A percentile compares a stretch with the other conserved stretches of the same genome.
Evolutionary conservation across 1,140 invertebrate species (phyloP).

Genomic region (Sesamia nonagrioides): DNA sequence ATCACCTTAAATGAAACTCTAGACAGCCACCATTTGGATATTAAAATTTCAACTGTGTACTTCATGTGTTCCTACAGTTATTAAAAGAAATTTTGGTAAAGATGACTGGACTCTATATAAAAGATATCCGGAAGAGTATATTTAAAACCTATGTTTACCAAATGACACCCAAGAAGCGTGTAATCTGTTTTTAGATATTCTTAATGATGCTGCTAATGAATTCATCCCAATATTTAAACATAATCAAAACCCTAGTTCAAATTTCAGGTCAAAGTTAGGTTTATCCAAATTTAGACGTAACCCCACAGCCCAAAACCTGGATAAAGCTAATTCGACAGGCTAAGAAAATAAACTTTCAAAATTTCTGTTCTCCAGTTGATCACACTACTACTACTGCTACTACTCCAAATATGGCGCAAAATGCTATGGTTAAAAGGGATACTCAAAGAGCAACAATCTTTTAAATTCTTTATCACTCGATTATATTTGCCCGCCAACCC

Average conservation of each 20-base stretch:
- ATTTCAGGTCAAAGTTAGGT: slow-evolving; percentile 12
- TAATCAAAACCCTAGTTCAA: slow-evolving; percentile 1
- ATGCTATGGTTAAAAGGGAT: slow-evolving; percentile 38
- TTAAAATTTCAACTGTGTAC: slow-evolving; percentile 26
- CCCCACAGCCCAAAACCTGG: slow-evolving; percentile 16
- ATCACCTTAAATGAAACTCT: slow-evolving; percentile 38
- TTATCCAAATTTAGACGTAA: slow-evolving; percentile 32
- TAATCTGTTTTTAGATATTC: slow-evolving; percentile 10
- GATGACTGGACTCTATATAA: slow-evolving; percentile 27
- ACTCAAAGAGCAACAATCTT: background rate
- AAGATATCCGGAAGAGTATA: background rate
- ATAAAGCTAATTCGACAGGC: background rate
- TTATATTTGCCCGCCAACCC: background rate
- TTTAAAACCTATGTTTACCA: background rate
- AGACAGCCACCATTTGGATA: slow-evolving; percentile 36
- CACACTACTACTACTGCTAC: no score
- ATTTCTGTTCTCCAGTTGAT: slow-evolving; percentile 19
- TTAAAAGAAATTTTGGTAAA: no score
- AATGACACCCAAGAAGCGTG: slow-evolving; percentile 21
- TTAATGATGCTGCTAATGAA: background rate
- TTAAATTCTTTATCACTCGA: background rate
- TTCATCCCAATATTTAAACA: slow-evolving; percentile 11
- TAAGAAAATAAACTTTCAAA: background rate
- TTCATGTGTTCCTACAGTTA: slow-evolving; percentile 18
- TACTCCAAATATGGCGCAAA: slow-evolving; percentile 36